Evolutionary conservation across 2,113 vertebrate species (phyloP).

Genomic region (Phylloscopus trochiloides): DNA sequence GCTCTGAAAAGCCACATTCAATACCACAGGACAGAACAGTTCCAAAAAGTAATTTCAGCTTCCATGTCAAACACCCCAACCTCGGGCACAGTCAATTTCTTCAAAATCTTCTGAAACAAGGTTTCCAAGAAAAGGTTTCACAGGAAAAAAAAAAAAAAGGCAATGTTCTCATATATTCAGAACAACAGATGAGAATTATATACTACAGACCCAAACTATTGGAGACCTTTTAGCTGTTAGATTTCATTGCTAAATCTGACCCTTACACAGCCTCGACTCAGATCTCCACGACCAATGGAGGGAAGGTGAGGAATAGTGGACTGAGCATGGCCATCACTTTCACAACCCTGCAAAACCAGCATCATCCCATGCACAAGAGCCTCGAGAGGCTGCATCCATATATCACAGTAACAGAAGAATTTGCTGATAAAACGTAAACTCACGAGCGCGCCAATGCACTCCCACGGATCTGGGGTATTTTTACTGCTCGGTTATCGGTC

Average conservation of each 20-base stretch:
- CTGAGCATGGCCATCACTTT: fast-evolving
- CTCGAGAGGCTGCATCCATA: not conserved
- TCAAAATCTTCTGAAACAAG: not conserved
- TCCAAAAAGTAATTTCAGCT: not conserved
- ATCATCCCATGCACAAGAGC: fast-evolving
- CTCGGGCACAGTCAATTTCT: not conserved
- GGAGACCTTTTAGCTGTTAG: not conserved
- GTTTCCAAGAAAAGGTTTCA: not conserved
- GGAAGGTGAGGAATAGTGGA: not conserved
- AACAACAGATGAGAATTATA: not conserved
- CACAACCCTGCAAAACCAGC: not conserved
- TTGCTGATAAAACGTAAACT: not conserved
- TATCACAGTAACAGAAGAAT: fast-evolving
- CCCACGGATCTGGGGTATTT: not conserved
- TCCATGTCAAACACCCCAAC: not conserved
- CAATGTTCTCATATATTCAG: fast-evolving
- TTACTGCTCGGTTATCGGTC: not conserved
- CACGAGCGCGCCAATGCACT: fast-evolving
- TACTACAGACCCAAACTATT: fast-evolving
- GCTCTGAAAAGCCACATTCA: not conserved
- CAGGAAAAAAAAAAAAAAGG: fast-evolving
- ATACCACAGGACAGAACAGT: not conserved
- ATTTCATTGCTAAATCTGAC: not conserved
- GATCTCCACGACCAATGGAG: fast-evolving
- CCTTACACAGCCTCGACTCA: not conserved